A percentile compares a stretch with the other conserved stretches of the same genome.
These are phyloP conservation scores for Alcis repandata DNA, from an alignment of 2,888 invertebrate species.

Conservation along the genomic window DNA sequence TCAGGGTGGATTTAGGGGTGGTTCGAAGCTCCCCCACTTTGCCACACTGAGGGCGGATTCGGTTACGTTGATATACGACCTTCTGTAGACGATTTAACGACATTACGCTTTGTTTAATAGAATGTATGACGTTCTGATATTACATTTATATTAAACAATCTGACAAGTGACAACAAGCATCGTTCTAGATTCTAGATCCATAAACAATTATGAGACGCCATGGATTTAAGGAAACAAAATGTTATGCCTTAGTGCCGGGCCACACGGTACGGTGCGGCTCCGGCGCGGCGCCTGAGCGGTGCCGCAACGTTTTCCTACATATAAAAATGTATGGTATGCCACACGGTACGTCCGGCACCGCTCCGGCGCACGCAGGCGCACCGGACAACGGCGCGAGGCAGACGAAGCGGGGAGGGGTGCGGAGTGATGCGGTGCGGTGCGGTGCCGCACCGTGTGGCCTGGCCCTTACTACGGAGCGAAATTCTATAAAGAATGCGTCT, in stretches of 20 bases:
- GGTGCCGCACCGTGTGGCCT: no score
- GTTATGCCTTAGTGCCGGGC: no score
- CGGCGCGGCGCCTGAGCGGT: no score
- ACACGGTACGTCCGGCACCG: no score
- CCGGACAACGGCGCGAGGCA: no score
- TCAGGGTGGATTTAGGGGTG: conserved; percentile 46
- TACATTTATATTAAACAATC: not conserved
- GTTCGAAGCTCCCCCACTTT: conserved; percentile 45
- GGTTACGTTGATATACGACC: conserved; percentile 63
- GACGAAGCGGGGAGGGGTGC: no score
- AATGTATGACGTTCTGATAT: conserved; percentile 48
- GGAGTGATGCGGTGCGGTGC: no score
- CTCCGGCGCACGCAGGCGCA: no score
- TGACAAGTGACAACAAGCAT: conserved; percentile 4
- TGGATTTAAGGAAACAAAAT: conserved; percentile 56
- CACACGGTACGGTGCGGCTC: no score
- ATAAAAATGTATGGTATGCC: no score
- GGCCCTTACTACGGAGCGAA: conserved; percentile 64
- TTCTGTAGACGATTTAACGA: conserved; percentile 49
- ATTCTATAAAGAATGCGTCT: conserved; percentile 65
- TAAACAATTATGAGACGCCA: conserved; percentile 25
- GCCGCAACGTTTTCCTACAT: no score
- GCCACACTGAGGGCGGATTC: conserved; percentile 59
- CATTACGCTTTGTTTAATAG: conserved; percentile 61
- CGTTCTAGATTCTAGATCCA: conserved; percentile 14